Evolutionary conservation across 2,797 vertebrate genomes (phyloP).

Genomic region (Acipenser ruthenus): DNA sequence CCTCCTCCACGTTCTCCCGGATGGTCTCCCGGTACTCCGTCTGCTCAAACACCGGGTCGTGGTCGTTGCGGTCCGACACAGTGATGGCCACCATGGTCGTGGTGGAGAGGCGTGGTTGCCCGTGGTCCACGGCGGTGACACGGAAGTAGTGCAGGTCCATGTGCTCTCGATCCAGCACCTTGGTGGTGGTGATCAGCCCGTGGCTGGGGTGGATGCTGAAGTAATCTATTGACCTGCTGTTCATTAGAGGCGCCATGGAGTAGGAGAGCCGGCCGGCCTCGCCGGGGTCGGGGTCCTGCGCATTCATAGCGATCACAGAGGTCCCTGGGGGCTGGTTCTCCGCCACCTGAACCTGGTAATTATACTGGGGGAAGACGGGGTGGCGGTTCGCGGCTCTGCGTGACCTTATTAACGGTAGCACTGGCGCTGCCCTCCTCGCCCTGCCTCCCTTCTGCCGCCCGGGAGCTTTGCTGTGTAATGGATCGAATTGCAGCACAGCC

Average conservation of each 20-base stretch:
- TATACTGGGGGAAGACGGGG: constrained; percentile 86
- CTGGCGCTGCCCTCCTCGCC: constrained; percentile 1
- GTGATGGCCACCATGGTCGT: constrained; percentile 90
- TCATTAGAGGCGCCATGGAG: constrained; percentile 85
- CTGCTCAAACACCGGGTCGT: constrained; percentile 89
- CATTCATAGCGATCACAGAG: constrained; percentile 74
- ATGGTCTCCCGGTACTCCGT: constrained; percentile 90
- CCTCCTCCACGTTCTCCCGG: constrained; percentile 93
- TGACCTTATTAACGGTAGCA: constrained; percentile 24
- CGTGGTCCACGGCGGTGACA: constrained; percentile 77
- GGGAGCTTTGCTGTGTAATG: constrained; percentile 31
- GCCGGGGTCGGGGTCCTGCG: constrained; percentile 77
- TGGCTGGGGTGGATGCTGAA: constrained; percentile 82
- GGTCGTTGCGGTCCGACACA: constrained; percentile 85
- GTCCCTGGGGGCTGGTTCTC: constrained; percentile 89
- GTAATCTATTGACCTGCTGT: constrained; percentile 88
- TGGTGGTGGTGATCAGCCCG: constrained; percentile 81
- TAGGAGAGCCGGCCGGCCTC: constrained; percentile 79
- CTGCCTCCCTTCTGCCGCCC: constrained; percentile 31
- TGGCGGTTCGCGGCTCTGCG: constrained; percentile 82
- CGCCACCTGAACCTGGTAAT: constrained; percentile 86
- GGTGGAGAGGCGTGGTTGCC: constrained; percentile 77
- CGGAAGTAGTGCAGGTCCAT: constrained; percentile 94
- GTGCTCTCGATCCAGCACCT: constrained; percentile 84
- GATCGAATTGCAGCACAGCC: constrained; percentile 21